phyloP scores from a whole-genome alignment of 2,113 vertebrate species.

The Neogobius melanostomus region DNA sequence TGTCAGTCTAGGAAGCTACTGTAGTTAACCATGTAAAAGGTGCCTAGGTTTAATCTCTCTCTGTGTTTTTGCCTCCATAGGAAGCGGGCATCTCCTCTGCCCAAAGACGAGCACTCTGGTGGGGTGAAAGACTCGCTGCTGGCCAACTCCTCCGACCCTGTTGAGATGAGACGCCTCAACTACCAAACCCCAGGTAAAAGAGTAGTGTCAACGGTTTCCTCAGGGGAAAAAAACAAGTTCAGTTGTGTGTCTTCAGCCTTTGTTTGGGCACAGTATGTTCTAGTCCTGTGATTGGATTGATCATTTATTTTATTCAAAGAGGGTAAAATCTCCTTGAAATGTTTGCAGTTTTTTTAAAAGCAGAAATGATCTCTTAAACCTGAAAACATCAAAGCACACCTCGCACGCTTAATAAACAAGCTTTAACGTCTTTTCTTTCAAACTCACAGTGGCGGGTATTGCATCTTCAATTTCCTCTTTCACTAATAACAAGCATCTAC shows the following conservation, averaged over 20 bases:
- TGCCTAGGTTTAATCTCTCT: conserved; percentile 17
- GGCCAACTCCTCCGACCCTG: conserved; percentile 92
- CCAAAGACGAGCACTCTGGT: conserved; percentile 91
- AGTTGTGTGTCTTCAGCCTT: neutral
- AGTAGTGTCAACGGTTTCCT: neutral
- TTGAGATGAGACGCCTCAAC: conserved; percentile 97
- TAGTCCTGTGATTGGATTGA: neutral
- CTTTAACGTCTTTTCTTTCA: conserved; percentile 26
- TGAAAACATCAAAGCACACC: conserved; percentile 22
- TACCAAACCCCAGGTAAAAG: conserved; percentile 95
- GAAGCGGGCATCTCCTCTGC: conserved; percentile 92
- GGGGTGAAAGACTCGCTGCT: conserved; percentile 94
- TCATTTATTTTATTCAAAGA: conserved; percentile 20
- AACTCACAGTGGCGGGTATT: conserved; percentile 19
- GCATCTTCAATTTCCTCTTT: conserved; percentile 10
- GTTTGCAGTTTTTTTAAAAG: conserved; percentile 1
- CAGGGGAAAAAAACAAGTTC: too few relatives aligned
- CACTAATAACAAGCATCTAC: conserved; percentile 13
- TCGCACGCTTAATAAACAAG: conserved; percentile 23
- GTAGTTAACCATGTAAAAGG: neutral
- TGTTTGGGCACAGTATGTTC: neutral
- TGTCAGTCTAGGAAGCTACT: neutral
- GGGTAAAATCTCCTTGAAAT: conserved; percentile 22
- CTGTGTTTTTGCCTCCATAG: conserved; percentile 76
- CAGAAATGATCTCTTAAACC: conserved; percentile 13